Base-by-base conservation (phyloP, 2,797 vertebrate genomes). In the Microctenopoma steveboyesi region DNA sequence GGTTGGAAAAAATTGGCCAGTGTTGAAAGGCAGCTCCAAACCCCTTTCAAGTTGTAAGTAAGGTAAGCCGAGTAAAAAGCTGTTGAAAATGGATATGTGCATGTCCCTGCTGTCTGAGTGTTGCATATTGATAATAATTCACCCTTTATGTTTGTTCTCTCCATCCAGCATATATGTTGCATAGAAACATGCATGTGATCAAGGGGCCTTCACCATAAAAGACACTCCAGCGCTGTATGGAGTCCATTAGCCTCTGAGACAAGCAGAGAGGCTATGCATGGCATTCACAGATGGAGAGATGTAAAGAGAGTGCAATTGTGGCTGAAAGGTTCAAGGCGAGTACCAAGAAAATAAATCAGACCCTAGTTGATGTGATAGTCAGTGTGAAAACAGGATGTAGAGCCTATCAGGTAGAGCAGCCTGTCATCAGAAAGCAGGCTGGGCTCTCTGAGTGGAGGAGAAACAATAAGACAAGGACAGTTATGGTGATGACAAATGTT, bases 281-380 rank as follows among this genome's bases (percentile, higher is more conserved):
- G 37, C 62, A 50, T 65, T 76, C 45, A 25, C 53, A 86, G 81
- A 86, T 77, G 82, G 82, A 84, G 74, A 76, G 79, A 86, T 79
- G 82, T 46, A 72, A 88, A 78, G 78, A 69, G 64, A 76, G 39
- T 33, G 46, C 74, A 71, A 84, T 67, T 74, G 87, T 78, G 78
- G 79, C 57, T 82, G 81, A 85, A 88, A 88, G 86, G 90, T 90
- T 91, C 90, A 91, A 91, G 90, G 89, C 83, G 72, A 90, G 88
- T 76, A 67, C 60, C 84, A 81, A 78, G 89, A 57, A 72, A 82
- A 91, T 89, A 86, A 89, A 89, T 91, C 86, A 88, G 67, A 85
- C 76, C 71, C 61, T 28, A 57, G 76, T 74, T 68, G 82, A 81
- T 69, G 80, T 13, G 45, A 78, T 78, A 78, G 82, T 86, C 72